Evolutionary conservation across 2,888 invertebrate genomes (phyloP), one percentile per base, ranked within the genome.

Genomic region (Lithophane semibrunnea): DNA sequence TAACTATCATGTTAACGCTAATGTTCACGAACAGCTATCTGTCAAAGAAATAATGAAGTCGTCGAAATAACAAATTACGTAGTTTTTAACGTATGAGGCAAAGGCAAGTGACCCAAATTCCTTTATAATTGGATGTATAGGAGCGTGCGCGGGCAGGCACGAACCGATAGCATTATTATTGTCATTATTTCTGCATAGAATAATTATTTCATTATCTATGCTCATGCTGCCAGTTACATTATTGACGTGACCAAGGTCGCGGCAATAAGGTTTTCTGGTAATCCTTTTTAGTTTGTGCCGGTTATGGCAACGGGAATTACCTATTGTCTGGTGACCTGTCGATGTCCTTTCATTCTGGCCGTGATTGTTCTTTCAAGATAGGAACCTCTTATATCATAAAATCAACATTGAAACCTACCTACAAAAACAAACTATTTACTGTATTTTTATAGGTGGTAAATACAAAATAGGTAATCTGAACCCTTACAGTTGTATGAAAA

Each of bases 41-140:
- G 86, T 86, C 87, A 84, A 83, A 82, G 68, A 71, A 79, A 71
- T 16, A 86, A 86, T 85, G 78, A 80, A 88, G 75, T 83, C 76
- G 80, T 84, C 80, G 73, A 84, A 88, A 83, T 73, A 69, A 73
- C 73, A 83, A 88, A 84, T 73, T 67, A 73, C 68, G 65, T 61
- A 75, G 72, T 86, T 85, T 88, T 85, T 84, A 79, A 77, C 63
- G 71, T 71, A 66, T 88, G 84, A 83, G 44, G 88, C 82, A 86
- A 88, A 86, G 83, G 82, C 86, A 75, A 77, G 79, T 87, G 88
- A 88, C 88, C 88, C 81, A 83, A 87, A 88, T 88, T 80, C 88
- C 80, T 79, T 63, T 16, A 67, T 88, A 88, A 87, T 89, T 89
- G 85, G 84, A 89, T 85, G 87, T 86, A 82, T 84, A 82, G 78